Base-by-base conservation (phyloP, 2,888 invertebrate genomes). In the Dione juno region DNA sequence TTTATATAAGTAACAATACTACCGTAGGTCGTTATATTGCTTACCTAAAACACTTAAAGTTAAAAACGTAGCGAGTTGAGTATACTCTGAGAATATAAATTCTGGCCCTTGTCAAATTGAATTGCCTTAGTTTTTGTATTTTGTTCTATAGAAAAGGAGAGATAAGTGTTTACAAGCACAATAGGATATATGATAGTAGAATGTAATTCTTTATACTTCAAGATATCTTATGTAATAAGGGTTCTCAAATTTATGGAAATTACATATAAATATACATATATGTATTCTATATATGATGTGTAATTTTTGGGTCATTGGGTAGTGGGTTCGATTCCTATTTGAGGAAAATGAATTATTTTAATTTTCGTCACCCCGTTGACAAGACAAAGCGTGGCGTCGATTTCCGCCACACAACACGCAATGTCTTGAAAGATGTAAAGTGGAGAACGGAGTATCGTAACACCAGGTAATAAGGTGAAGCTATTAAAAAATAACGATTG, bases 101-200 rank as follows among this genome's bases (percentile, higher is more conserved):
- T 74, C 58, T 73, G 40, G 70, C 75, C 75, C 71, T 61, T 75
- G 75, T 73, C 71, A 70, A 72, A 71, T 70, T 66, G 67, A 72
- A 71, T 61, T 69, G 72, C 69, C 72, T 53, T 52, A 69, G 65
- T 67, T 70, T 74, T 50, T 64, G 45, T 66, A 40, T 74, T 59
- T 28, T 50, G 58, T 59, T 67, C 35, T 45, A 40, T 35, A 41
- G 43, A 65, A 61, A 16, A 52, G 41, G 11, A 41, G 48, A 67
- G 48, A 59, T 54, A 69, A 59, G 52, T 65, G 45, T 67, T 65
- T 48, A n/a, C 19, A 40, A 28, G 13, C 19, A 65, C 58, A 72
- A 70, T 70, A 45, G 45, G 52, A 53, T 61, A 21, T n/a, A 11
- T 16, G 48, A 48, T 48, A 48, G 16, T 11, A 16, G 16, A 48